These are phyloP conservation scores for Lophotriccus pileatus DNA, from an alignment of 2,797 vertebrate genomes.

Conservation along the genomic window DNA sequence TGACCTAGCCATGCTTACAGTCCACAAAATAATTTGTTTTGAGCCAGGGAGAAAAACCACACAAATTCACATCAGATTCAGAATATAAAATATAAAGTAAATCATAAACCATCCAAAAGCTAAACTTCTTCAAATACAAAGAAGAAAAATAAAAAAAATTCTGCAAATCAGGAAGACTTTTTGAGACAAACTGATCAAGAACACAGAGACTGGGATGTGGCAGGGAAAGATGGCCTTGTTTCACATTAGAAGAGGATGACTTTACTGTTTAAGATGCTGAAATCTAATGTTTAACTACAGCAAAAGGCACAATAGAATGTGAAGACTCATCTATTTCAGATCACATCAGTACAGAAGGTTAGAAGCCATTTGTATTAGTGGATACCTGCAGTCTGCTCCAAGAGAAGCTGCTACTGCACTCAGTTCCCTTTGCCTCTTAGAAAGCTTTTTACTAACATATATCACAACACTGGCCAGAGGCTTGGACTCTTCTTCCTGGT, in stretches of 20 bases:
- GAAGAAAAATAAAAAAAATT: too few species aligned
- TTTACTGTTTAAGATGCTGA: neutral
- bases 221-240: neutral
- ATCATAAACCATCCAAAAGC: neutral
- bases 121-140: neutral
- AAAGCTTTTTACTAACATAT: slow-evolving; percentile 93
- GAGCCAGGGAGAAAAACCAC: neutral
- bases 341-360: neutral
- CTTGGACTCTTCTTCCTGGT: slow-evolving; percentile 72
- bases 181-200: neutral
- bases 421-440: slow-evolving; percentile 89
- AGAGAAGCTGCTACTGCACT: slow-evolving; percentile 90
- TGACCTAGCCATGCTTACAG: neutral
- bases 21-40: neutral
- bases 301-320: neutral
- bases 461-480: slow-evolving; percentile 85
- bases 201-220: neutral
- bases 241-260: neutral
- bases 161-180: neutral
- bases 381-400: slow-evolving; percentile 94
- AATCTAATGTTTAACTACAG: neutral
- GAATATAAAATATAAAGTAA: neutral
- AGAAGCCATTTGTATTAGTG: neutral
- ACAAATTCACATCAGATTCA: neutral
- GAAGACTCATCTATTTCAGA: neutral